These are phyloP conservation scores for Scolopax rusticola DNA, from an alignment of 2,797 vertebrate genomes.

Conservation along the genomic window DNA sequence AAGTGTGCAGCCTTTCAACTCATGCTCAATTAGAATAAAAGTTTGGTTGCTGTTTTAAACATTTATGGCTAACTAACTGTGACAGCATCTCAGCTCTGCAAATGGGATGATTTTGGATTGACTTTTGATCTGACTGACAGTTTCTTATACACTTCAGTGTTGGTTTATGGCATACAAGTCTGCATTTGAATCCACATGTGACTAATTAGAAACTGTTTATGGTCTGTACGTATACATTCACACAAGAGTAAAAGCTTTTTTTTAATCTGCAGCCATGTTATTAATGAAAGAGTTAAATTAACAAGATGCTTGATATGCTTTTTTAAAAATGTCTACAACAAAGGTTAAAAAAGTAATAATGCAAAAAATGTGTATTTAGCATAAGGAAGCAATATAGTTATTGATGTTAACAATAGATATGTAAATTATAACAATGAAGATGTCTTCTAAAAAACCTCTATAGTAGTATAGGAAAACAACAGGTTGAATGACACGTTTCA, in stretches of 20 bases:
- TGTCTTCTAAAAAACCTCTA: background rate
- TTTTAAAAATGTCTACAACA: background rate
- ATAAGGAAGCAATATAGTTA: background rate
- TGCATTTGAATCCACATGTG: slow-evolving; percentile 80
- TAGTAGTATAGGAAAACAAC: background rate
- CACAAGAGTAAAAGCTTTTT: slow-evolving; percentile 46
- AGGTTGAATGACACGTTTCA: background rate
- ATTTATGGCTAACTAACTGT: slow-evolving; percentile 83
- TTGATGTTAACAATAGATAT: background rate
- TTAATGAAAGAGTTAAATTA: slow-evolving; percentile 76
- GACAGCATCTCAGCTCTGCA: slow-evolving; percentile 81
- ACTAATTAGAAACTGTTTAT: slow-evolving; percentile 82
- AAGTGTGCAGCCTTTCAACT: slow-evolving; percentile 83
- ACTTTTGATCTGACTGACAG: slow-evolving; percentile 87
- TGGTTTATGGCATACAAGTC: slow-evolving; percentile 79
- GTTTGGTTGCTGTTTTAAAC: slow-evolving; percentile 85
- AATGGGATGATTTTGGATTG: slow-evolving; percentile 81
- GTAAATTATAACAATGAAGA: background rate
- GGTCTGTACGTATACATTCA: slow-evolving; percentile 58
- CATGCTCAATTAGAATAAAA: slow-evolving; percentile 84
- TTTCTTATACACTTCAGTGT: slow-evolving; percentile 83
- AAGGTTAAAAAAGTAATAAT: background rate
- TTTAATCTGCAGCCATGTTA: slow-evolving; percentile 4
- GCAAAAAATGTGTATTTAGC: background rate
- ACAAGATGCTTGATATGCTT: slow-evolving; percentile 49